A percentile compares a stretch with the other conserved stretches of the same genome.
phyloP scores from a whole-genome alignment of 2,797 vertebrate genomes.

The Cheirogaleus major region DNA sequence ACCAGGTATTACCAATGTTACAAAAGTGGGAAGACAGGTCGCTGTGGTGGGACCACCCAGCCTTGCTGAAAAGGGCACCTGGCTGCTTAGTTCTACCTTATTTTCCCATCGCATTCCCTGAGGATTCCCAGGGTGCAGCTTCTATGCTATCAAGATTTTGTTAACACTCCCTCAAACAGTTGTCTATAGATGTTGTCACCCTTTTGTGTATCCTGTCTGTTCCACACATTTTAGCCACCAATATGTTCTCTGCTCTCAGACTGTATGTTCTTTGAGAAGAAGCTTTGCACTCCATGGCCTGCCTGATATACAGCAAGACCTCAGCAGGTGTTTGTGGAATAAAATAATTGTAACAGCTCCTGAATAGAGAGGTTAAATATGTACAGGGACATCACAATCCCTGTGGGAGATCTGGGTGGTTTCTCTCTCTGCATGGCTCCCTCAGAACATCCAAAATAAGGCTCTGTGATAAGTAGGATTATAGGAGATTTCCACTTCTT shows the following conservation, averaged over 20 bases:
- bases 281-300: not conserved
- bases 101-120: not conserved
- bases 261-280: too few relatives aligned
- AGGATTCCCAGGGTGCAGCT: not conserved
- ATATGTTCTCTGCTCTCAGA: not conserved
- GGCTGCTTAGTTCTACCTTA: not conserved
- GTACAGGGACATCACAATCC: not conserved
- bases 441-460: not conserved
- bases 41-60: fast-evolving
- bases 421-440: not conserved
- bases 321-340: not conserved
- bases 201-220: not conserved
- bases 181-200: too few relatives aligned
- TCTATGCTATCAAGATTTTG: not conserved
- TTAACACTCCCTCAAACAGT: too few relatives aligned
- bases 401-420: not conserved
- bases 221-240: not conserved
- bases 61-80: too few relatives aligned
- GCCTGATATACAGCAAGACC: not conserved
- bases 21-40: not conserved
- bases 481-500: not conserved
- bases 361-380: not conserved
- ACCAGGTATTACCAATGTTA: not conserved
- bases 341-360: not conserved
- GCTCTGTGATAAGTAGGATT: not conserved